Evolutionary conservation across 2,113 vertebrate genomes (phyloP).

Genomic region (Campylorhamphus procurvoides): DNA sequence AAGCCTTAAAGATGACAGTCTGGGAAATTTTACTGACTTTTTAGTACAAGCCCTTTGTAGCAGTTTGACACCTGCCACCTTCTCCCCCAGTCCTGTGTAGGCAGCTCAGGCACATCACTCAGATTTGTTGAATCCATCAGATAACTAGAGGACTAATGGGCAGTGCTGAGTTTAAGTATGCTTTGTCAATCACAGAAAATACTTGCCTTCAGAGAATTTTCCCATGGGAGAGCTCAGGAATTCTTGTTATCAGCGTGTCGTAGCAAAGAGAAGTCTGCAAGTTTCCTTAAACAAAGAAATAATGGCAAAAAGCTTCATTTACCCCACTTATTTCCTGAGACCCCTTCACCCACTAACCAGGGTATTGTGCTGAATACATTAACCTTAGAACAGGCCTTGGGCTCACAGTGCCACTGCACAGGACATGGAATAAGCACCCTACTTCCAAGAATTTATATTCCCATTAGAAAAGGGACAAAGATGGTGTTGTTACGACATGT

Average conservation of each 20-base stretch:
- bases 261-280: not conserved
- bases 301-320: not conserved
- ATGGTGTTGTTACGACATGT: rapidly evolving
- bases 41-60: not conserved
- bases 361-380: not conserved
- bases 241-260: not conserved
- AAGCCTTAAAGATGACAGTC: not conserved
- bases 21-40: not conserved
- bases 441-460: not conserved
- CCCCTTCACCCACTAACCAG: not conserved
- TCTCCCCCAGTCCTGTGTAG: not conserved
- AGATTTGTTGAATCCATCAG: not conserved
- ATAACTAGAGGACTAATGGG: not conserved
- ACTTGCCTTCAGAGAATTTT: not conserved
- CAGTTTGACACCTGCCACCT: not conserved
- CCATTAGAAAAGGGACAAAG: not conserved
- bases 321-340: not conserved
- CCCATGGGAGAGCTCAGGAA: not conserved
- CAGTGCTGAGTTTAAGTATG: not conserved
- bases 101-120: not conserved
- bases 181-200: not conserved
- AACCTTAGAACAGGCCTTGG: not conserved
- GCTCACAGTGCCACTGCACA: not conserved
- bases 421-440: not conserved
- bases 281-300: not conserved